Conservation (phyloP, 2,113 vertebrate species). For the Thamnaconus septentrionalis region DNA sequence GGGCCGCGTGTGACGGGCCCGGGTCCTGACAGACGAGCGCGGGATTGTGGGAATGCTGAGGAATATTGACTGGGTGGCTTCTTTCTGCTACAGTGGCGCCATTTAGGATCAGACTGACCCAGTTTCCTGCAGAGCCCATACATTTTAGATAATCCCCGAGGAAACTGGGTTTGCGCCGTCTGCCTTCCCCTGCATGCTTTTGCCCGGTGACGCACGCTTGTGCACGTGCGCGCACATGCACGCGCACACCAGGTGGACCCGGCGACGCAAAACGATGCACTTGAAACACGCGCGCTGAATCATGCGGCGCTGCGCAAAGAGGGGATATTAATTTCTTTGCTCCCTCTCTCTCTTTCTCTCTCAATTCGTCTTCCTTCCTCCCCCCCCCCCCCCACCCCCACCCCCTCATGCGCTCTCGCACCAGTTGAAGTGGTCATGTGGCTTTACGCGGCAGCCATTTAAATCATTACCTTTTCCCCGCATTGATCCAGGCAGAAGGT, state of each 20-base stretch:
- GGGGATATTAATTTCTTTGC: constrained; percentile 55
- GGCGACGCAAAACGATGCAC: constrained; percentile 54
- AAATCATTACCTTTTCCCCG: constrained; percentile 71
- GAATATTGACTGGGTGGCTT: constrained; percentile 51
- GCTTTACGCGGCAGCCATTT: constrained; percentile 66
- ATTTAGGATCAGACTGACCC: constrained; percentile 72
- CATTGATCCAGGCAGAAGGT: constrained; percentile 72
- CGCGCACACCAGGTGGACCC: constrained; percentile 45
- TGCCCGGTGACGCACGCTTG: constrained; percentile 23
- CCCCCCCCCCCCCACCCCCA: constrained; percentile 21
- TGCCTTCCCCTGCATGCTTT: constrained; percentile 42
- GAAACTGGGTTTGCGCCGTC: constrained; percentile 52
- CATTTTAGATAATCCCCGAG: constrained; percentile 68
- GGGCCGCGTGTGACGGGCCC: constrained; percentile 23
- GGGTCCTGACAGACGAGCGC: constrained; percentile 21
- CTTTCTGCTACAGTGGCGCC: constrained; percentile 60
- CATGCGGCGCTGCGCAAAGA: constrained; percentile 61
- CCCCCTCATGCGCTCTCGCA: constrained; percentile 30
- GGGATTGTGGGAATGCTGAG: constrained; percentile 34
- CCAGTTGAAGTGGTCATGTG: constrained; percentile 55
- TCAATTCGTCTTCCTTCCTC: constrained; percentile 49
- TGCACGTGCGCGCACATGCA: too few species aligned
- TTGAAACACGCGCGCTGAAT: constrained; percentile 67
- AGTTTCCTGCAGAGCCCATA: constrained; percentile 65
- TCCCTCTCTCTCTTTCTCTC: constrained; percentile 12